phyloP scores from a whole-genome alignment of 2,797 vertebrate genomes.

The Betta splendens region DNA sequence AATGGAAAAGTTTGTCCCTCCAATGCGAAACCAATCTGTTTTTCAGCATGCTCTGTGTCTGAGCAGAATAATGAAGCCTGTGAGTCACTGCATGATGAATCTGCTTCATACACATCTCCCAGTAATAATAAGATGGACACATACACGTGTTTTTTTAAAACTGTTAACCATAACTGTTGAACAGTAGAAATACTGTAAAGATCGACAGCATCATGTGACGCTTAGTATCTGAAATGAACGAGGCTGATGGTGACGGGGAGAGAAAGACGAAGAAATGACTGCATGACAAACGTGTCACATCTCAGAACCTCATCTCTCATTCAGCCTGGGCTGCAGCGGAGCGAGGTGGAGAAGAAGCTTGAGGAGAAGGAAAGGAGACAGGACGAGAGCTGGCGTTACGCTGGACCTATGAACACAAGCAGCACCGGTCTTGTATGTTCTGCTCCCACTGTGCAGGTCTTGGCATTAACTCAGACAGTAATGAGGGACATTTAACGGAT shows the following conservation, averaged over 20 bases:
- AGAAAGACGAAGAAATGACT: no score
- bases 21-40: conserved; percentile 14
- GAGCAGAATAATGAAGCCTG: not conserved
- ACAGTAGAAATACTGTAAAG: no score
- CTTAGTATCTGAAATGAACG: no score
- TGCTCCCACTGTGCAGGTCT: no score
- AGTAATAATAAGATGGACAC: not conserved
- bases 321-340: conserved; percentile 38
- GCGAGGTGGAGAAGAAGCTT: not conserved
- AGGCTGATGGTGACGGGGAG: no score
- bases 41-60: not conserved
- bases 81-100: not conserved
- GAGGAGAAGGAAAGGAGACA: not conserved
- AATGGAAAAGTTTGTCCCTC: conserved; percentile 35
- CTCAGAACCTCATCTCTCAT: conserved; percentile 60
- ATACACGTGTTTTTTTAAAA: no score
- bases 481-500: no score
- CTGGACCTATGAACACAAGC: no score
- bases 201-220: no score
- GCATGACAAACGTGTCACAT: conserved; percentile 42
- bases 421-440: no score
- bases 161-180: no score
- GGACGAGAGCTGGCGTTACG: not conserved
- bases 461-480: no score
- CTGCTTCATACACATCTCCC: not conserved